phyloP scores from a whole-genome alignment of 2,797 vertebrate species.

The Octomys mimax region DNA sequence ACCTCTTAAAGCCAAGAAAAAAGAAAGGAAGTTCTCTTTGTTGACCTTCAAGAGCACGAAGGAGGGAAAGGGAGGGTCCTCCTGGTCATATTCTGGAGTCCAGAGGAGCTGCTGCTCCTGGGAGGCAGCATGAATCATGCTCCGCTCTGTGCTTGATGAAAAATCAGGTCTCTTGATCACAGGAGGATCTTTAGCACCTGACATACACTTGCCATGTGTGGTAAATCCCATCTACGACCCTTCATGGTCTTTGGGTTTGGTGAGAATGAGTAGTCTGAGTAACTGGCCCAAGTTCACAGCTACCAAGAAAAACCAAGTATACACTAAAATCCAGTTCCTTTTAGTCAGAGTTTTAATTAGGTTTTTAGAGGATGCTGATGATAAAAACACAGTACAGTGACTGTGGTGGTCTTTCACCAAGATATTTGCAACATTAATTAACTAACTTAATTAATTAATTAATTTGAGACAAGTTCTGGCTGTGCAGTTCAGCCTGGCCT shows the following conservation, averaged over 20 bases:
- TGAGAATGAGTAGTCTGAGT: not conserved
- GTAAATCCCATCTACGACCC: not conserved
- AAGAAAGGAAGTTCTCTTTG: not conserved
- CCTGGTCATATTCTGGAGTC: not conserved
- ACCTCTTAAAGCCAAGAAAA: not conserved
- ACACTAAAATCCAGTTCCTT: not conserved
- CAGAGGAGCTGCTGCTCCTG: accelerated
- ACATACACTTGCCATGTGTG: not conserved
- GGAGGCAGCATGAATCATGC: accelerated
- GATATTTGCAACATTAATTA: no score
- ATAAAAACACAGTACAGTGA: not conserved
- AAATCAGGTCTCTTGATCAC: not conserved
- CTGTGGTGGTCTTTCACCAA: not conserved
- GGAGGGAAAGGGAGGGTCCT: not conserved
- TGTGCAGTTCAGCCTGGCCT: no score
- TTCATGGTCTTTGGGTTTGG: not conserved
- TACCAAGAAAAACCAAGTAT: not conserved
- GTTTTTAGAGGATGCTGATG: no score
- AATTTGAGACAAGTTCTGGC: no score
- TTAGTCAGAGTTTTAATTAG: not conserved
- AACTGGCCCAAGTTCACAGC: not conserved
- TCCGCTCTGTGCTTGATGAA: not conserved
- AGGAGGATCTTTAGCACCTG: not conserved
- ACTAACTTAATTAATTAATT: no score
- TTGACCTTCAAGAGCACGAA: not conserved